Conservation (phyloP, 2,113 vertebrate species). For the Spermophilus dauricus region DNA sequence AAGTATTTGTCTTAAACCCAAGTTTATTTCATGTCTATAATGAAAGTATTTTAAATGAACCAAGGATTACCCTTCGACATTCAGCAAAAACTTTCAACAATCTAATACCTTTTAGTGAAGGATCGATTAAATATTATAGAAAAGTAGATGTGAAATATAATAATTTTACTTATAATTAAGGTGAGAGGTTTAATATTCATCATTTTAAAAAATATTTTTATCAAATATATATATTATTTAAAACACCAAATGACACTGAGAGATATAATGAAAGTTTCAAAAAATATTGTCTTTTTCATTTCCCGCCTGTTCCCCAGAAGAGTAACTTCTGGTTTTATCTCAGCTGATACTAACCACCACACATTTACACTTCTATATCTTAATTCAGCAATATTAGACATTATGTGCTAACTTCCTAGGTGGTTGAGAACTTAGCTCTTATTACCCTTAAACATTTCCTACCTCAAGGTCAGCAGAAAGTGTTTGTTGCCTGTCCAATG, state of each 20-base stretch:
- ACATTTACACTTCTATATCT: neutral
- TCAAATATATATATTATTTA: neutral
- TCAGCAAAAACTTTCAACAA: neutral
- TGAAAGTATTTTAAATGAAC: neutral
- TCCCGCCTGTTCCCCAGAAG: neutral
- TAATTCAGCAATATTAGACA: neutral
- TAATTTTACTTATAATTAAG: neutral
- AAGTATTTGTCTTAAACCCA: neutral
- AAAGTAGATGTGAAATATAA: neutral
- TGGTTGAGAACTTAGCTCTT: neutral
- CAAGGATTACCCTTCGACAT: neutral
- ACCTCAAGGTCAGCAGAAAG: neutral
- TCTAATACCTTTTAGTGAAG: conserved; percentile 4
- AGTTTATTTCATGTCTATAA: neutral
- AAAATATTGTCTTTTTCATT: neutral
- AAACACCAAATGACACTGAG: conserved; percentile 3
- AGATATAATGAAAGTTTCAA: neutral
- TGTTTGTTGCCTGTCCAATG: neutral
- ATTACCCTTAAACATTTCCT: neutral
- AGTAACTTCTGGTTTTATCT: neutral
- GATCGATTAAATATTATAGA: neutral
- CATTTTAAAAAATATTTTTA: conserved; percentile 14
- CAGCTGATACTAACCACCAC: neutral
- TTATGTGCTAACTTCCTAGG: neutral
- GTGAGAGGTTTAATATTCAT: neutral